phyloP scores from a whole-genome alignment of 2,113 vertebrate genomes.

The Antigone vipio region DNA sequence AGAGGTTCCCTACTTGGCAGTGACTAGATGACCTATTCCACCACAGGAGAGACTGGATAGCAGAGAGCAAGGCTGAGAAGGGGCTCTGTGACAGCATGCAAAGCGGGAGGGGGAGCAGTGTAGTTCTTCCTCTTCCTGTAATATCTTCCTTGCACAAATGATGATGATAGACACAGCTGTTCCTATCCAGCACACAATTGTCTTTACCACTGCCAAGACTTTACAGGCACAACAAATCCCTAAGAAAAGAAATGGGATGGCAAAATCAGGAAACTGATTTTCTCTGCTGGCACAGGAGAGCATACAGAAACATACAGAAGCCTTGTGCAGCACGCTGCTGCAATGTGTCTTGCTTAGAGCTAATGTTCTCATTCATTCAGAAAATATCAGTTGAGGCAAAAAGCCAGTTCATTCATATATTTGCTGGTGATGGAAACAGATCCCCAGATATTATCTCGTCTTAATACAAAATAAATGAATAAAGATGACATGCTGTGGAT shows the following conservation, averaged over 20 bases:
- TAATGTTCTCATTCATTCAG: background rate
- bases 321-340: background rate
- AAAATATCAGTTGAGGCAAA: background rate
- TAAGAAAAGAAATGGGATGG: background rate
- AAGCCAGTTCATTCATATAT: background rate
- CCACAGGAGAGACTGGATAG: background rate
- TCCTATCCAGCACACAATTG: background rate
- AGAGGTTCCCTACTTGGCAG: background rate
- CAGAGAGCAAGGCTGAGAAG: background rate
- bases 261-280: background rate
- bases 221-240: background rate
- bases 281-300: background rate
- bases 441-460: background rate
- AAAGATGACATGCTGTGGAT: background rate
- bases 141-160: background rate
- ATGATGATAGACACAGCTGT: background rate
- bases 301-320: background rate
- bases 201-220: background rate
- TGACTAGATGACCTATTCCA: background rate
- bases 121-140: background rate
- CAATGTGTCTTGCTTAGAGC: background rate
- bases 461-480: background rate
- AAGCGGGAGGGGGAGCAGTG: background rate
- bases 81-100: background rate
- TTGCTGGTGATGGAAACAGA: background rate